Evolutionary conservation across 2,113 vertebrate species (phyloP).

Genomic region (Chauna torquata): DNA sequence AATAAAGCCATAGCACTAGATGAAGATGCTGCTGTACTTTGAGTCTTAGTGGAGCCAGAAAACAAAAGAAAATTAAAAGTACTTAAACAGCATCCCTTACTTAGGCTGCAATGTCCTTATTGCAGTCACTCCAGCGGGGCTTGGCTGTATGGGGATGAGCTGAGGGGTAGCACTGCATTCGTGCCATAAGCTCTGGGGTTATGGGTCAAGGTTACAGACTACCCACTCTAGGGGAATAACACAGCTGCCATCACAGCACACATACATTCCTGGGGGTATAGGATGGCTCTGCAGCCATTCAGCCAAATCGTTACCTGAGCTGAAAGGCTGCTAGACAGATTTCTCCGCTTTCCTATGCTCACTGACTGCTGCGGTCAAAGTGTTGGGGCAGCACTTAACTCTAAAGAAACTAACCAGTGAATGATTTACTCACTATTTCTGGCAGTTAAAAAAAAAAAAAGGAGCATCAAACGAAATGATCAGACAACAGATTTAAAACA

Average conservation of each 20-base stretch:
- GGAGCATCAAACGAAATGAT: conserved; percentile 5
- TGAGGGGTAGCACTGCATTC: background rate
- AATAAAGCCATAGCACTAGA: background rate
- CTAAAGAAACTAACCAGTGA: background rate
- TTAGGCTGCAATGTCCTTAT: background rate
- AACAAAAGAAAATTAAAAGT: background rate
- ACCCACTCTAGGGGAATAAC: background rate
- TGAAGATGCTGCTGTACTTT: background rate
- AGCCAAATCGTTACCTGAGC: conserved; percentile 8
- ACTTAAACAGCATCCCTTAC: background rate
- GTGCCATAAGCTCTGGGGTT: background rate
- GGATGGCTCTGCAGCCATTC: background rate
- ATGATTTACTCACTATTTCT: conserved; percentile 47
- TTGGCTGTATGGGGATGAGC: background rate
- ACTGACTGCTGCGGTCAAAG: background rate
- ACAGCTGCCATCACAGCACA: background rate
- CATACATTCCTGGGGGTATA: background rate
- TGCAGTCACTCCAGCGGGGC: background rate
- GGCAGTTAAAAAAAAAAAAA: background rate
- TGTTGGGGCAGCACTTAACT: conserved; percentile 27
- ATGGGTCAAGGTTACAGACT: background rate
- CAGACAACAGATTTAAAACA: background rate
- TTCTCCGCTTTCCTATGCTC: background rate
- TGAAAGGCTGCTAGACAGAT: background rate
- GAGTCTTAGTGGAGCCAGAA: background rate